Conservation (phyloP, 1,140 invertebrate species). For the Drosophila equinoxialis region DNA sequence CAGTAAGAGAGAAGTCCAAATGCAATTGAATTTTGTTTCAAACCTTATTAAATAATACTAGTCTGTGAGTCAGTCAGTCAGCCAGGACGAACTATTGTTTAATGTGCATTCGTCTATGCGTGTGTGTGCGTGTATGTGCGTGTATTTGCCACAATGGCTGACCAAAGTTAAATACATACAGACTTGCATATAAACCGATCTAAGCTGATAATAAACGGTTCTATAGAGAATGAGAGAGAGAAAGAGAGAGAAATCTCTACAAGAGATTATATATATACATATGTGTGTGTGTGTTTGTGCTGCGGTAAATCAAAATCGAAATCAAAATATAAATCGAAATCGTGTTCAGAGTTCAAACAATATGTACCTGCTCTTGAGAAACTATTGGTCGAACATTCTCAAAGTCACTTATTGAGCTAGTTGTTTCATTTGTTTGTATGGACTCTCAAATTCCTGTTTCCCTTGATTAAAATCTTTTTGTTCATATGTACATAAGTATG, state of each 20-base stretch:
- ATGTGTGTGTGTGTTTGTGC: neutral
- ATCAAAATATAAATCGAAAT: conserved; percentile 27
- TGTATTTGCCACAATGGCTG: conserved; percentile 8
- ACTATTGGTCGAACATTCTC: neutral
- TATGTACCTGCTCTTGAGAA: neutral
- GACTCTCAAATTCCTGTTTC: conserved; percentile 30
- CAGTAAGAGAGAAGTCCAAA: conserved; percentile 24
- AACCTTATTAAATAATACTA: conserved; percentile 59
- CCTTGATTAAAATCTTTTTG: conserved; percentile 36
- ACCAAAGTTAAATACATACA: conserved; percentile 18
- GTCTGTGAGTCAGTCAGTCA: conserved; percentile 33
- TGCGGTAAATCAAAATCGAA: conserved; percentile 1
- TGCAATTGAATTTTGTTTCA: conserved; percentile 56
- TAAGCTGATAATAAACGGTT: conserved; percentile 42
- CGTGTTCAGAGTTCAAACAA: conserved; percentile 27
- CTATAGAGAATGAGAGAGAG: conserved; percentile 9
- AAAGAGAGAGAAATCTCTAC: neutral
- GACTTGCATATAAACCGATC: conserved; percentile 33
- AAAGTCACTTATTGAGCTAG: neutral
- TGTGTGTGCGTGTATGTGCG: conserved; percentile 13
- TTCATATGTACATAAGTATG: neutral
- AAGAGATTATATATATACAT: neutral
- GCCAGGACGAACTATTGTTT: conserved; percentile 37
- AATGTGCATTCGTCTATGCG: conserved; percentile 41
- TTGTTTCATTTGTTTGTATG: conserved; percentile 19